These are phyloP conservation scores for Paedocypris sp. DNA, from an alignment of 2,113 vertebrate species.

Conservation along the genomic window DNA sequence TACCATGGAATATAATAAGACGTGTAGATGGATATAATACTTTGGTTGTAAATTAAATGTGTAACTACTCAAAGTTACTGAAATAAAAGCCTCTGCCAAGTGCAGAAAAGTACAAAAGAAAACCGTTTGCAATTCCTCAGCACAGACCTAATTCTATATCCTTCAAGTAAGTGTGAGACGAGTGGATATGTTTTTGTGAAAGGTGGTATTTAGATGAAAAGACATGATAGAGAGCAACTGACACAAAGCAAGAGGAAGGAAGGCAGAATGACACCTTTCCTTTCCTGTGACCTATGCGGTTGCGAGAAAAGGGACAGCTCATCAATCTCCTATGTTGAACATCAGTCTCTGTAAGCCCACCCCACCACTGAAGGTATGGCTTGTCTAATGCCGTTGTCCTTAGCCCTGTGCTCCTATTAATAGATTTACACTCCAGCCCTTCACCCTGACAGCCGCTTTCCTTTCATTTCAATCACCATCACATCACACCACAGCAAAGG, in stretches of 20 bases:
- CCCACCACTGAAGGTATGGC: neutral
- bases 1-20: no score
- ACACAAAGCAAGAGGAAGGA: neutral
- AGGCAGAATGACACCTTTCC: conserved; percentile 5
- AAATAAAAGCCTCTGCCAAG: no score
- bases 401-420: conserved; percentile 12
- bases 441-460: conserved; percentile 27
- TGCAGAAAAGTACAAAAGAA: no score
- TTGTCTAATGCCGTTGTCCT: conserved; percentile 25
- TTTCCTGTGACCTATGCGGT: conserved; percentile 24
- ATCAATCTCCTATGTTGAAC: conserved; percentile 25
- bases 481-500: neutral
- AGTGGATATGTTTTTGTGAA: conserved; percentile 3
- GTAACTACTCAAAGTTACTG: no score
- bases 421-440: conserved; percentile 33
- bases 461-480: conserved; percentile 9
- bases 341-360: conserved; percentile 6
- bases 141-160: neutral
- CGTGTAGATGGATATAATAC: no score
- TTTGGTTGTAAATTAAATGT: no score
- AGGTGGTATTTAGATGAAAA: neutral
- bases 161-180: neutral
- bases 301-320: conserved; percentile 3
- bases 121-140: no score
- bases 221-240: neutral